These are phyloP conservation scores for Synodontis membranacea DNA, from an alignment of 2,113 vertebrate genomes.

Conservation along the genomic window DNA sequence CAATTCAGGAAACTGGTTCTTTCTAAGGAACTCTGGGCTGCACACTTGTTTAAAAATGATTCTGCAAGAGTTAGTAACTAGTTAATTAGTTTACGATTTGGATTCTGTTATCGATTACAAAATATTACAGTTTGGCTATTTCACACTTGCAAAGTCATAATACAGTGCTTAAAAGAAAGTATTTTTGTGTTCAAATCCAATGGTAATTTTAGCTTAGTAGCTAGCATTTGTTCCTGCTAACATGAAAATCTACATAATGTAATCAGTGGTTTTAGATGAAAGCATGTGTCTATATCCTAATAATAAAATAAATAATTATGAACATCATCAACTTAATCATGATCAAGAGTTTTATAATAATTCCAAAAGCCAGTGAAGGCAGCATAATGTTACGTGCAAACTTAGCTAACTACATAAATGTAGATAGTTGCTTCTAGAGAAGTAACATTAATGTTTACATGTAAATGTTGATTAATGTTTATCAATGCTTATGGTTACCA, in stretches of 20 bases:
- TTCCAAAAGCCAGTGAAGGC: no score
- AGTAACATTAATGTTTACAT: neutral
- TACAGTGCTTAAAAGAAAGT: neutral
- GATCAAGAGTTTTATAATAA: no score
- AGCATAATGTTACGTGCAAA: no score
- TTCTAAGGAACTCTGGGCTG: neutral
- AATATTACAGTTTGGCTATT: no score
- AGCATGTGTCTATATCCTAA: neutral
- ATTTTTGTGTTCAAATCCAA: neutral
- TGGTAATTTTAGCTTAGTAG: neutral
- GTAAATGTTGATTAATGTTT: no score
- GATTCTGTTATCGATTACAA: no score
- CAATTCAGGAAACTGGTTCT: neutral
- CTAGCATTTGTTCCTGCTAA: neutral
- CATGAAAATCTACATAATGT: neutral
- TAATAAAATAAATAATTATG: neutral
- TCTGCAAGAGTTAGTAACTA: neutral
- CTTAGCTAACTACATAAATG: neutral
- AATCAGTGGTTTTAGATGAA: neutral
- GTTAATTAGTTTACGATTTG: no score
- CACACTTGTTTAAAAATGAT: neutral
- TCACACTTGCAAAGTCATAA: neutral
- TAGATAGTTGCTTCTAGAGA: neutral
- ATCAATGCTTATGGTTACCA: no score
- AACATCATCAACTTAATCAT: no score